Base-by-base conservation (phyloP, 1,140 invertebrate species). In the Drosophila rufa region DNA sequence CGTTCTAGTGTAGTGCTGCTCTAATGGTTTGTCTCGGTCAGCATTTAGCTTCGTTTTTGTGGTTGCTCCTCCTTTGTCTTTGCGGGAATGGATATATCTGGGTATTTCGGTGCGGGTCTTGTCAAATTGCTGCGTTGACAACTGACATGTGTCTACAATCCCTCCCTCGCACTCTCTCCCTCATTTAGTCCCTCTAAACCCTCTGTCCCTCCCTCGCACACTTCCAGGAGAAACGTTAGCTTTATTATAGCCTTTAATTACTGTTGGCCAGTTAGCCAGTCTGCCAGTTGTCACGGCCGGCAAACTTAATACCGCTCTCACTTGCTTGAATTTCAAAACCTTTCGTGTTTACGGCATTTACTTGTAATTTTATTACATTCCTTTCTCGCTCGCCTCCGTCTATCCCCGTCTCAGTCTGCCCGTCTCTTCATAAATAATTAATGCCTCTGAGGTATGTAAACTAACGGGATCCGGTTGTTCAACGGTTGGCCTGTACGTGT, bases 61-160 rank as follows among this genome's bases (percentile, higher is more conserved):
- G 62, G 64, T 53, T 17, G 7, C 67, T 59, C 45, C 27, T 43
- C 45, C 40, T 58, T 64, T 38, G 53, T 36, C n/a, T 25, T 59
- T 62, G 57, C 60, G 40, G 58, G 36, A 73, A 53, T 43, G 56
- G 36, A n/a, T 61, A 42, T 75, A 62, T 76, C 46, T 43, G 61
- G 60, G n/a, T n/a, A 14, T 47, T 40, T 56, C 62, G 27, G 62
- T 46, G 48, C 48, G 62, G 64, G 22, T 40, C 70, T 43, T 71
- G 69, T 86, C 83, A 82, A 86, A 82, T 82, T 86, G 80, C 83
- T 76, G 75, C 79, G 83, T 87, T 86, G 83, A 82, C 83, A 86
- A 79, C 79, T 80, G 83, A 82, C 79, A 87, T 85, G 82, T 76
- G 84, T 50, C 62, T 65, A 51, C 56, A 46, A 57, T 38, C 38